Evolutionary conservation across 2,797 vertebrate genomes (phyloP).

Genomic region (Scolopax bukidnonensis): DNA sequence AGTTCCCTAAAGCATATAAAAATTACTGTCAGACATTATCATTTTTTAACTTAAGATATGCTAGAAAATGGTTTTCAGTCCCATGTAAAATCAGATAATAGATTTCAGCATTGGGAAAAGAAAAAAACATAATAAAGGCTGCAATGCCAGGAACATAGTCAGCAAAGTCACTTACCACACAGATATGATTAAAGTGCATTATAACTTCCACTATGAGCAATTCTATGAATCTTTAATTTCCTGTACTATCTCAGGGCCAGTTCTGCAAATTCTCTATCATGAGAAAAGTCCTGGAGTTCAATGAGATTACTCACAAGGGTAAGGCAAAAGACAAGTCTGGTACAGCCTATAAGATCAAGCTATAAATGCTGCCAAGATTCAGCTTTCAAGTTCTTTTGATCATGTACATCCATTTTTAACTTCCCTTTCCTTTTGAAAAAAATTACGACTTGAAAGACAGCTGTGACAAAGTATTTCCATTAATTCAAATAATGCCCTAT

Average conservation of each 20-base stretch:
- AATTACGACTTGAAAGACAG: background rate
- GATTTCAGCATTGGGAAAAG: background rate
- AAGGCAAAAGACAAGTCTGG: background rate
- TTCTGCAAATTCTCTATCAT: conserved; percentile 32
- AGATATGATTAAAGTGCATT: conserved; percentile 41
- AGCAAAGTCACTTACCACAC: conserved; percentile 18
- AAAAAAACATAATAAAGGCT: background rate
- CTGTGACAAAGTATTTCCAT: background rate
- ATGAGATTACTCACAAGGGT: conserved; percentile 39
- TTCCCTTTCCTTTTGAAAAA: background rate
- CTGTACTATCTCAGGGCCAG: conserved; percentile 17
- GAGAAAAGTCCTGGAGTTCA: conserved; percentile 35
- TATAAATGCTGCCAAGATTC: background rate
- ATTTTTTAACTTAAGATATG: background rate
- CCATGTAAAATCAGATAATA: background rate
- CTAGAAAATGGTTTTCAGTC: background rate
- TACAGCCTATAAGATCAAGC: conserved; percentile 24
- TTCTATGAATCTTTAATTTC: conserved; percentile 65
- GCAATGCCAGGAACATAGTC: background rate
- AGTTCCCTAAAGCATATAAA: background rate
- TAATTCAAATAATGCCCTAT: background rate
- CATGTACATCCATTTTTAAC: background rate
- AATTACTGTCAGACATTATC: background rate
- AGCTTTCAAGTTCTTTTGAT: conserved; percentile 41
- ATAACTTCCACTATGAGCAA: conserved; percentile 17